A percentile compares a stretch with the other conserved stretches of the same genome.
phyloP scores from a whole-genome alignment of 2,888 invertebrate species.

The Drosophila phalerata region DNA sequence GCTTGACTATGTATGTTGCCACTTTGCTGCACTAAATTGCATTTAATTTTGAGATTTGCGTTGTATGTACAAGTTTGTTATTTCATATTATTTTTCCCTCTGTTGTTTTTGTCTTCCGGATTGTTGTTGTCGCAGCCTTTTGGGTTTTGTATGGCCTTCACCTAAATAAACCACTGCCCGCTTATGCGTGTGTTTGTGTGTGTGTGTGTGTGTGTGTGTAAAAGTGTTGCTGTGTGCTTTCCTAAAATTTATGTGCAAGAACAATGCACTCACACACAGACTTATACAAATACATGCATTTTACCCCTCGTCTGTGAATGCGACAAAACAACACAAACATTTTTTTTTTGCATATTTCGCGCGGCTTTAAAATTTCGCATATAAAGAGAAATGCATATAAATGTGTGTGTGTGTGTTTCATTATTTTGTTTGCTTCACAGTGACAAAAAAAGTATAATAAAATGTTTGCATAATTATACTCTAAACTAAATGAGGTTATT shows the following conservation, averaged over 20 bases:
- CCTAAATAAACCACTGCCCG: slow-evolving; percentile 66
- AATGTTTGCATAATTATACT: slow-evolving; percentile 62
- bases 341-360: slow-evolving; percentile 72
- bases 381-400: slow-evolving; percentile 21
- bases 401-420: slow-evolving; percentile 9
- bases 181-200: slow-evolving; percentile 29
- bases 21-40: slow-evolving; percentile 80
- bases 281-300: slow-evolving; percentile 27
- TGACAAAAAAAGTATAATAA: slow-evolving; percentile 33
- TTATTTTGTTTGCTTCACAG: slow-evolving; percentile 5
- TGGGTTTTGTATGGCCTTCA: slow-evolving; percentile 64
- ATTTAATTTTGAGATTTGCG: slow-evolving; percentile 77
- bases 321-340: slow-evolving; percentile 57
- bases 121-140: slow-evolving; percentile 39
- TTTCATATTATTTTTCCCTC: slow-evolving; percentile 23
- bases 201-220: slow-evolving; percentile 14
- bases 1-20: slow-evolving; percentile 51
- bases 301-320: slow-evolving; percentile 36
- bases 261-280: slow-evolving; percentile 55
- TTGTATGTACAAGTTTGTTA: slow-evolving; percentile 30
- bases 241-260: slow-evolving; percentile 74
- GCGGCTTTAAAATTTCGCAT: slow-evolving; percentile 58
- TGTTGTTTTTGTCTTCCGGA: slow-evolving; percentile 17
- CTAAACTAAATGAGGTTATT: slow-evolving; percentile 29
- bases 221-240: slow-evolving; percentile 58